A percentile compares a stretch with the other conserved stretches of the same genome.
These are phyloP conservation scores for Aplysina aerophoba DNA, from an alignment of 37 sponge, comb jelly and placozoan genomes.

Conservation along the genomic window DNA sequence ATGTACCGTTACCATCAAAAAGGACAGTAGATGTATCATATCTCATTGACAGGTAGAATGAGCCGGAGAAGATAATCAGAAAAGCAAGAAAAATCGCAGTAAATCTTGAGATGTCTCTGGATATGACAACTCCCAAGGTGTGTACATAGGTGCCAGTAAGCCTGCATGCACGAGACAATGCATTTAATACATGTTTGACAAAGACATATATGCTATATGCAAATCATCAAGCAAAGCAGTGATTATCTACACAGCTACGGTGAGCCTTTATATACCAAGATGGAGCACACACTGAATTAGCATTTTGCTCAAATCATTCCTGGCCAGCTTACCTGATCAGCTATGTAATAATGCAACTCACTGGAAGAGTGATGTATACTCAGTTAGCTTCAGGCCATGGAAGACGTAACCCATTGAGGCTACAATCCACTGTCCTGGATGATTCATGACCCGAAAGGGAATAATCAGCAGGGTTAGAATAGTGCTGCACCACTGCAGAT, in stretches of 20 bases:
- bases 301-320: no score
- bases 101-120: conserved; percentile 1
- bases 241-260: no score
- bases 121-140: neutral
- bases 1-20: neutral
- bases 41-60: conserved; percentile 5
- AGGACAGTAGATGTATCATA: neutral
- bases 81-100: neutral
- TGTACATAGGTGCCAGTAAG: conserved; percentile 10
- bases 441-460: neutral
- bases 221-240: no score
- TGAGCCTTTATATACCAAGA: no score
- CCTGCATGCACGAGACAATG: neutral
- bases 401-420: neutral
- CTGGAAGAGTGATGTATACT: neutral
- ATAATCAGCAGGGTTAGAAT: neutral
- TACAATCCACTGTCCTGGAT: conserved; percentile 20
- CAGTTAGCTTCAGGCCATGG: neutral
- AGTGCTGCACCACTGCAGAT: conserved; percentile 2
- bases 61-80: neutral
- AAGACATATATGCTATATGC: no score
- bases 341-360: no score
- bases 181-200: no score
- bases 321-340: no score
- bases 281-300: no score